Percentiles rank a stretch among this genome's conserved stretches.
These are phyloP conservation scores for Callionymus lyra DNA, from an alignment of 2,113 vertebrate genomes.

Conservation along the genomic window DNA sequence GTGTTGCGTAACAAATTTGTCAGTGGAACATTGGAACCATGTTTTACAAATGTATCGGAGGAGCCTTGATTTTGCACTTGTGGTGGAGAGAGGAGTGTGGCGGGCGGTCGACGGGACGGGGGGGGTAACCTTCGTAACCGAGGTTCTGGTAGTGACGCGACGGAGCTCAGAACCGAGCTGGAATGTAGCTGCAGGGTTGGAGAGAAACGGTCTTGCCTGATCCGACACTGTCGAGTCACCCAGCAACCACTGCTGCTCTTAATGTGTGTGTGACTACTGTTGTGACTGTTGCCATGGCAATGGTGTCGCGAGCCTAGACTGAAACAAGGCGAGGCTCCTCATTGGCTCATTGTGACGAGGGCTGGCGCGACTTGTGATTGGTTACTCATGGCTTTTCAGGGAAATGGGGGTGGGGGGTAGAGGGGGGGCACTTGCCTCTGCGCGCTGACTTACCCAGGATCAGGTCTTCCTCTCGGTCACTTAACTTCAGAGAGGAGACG, in stretches of 20 bases:
- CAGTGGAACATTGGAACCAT: constrained; percentile 49
- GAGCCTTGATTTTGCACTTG: constrained; percentile 73
- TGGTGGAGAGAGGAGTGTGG: constrained; percentile 10
- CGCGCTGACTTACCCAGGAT: too few species aligned
- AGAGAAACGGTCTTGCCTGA: too few species aligned
- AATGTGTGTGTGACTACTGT: too few species aligned
- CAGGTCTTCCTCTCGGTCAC: too few species aligned
- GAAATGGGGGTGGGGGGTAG: too few species aligned
- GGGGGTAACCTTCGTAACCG: too few species aligned
- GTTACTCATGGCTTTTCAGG: constrained; percentile 42
- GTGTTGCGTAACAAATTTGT: constrained; percentile 47
- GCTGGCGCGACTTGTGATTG: too few species aligned
- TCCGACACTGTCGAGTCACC: too few species aligned
- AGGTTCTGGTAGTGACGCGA: too few species aligned
- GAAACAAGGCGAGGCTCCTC: constrained; percentile 22
- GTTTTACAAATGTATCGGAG: constrained; percentile 42
- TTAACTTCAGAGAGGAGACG: too few species aligned
- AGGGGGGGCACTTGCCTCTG: constrained; percentile 20
- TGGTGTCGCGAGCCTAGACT: constrained; percentile 21
- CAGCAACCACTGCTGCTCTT: too few species aligned
- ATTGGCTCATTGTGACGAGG: constrained; percentile 19
- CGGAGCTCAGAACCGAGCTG: constrained; percentile 5
- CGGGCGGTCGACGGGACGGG: too few species aligned
- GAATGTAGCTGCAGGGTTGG: not conserved
- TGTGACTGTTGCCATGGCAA: constrained; percentile 1